Conservation (phyloP, 2,113 vertebrate species). For the Pomatorhinus ruficollis region DNA sequence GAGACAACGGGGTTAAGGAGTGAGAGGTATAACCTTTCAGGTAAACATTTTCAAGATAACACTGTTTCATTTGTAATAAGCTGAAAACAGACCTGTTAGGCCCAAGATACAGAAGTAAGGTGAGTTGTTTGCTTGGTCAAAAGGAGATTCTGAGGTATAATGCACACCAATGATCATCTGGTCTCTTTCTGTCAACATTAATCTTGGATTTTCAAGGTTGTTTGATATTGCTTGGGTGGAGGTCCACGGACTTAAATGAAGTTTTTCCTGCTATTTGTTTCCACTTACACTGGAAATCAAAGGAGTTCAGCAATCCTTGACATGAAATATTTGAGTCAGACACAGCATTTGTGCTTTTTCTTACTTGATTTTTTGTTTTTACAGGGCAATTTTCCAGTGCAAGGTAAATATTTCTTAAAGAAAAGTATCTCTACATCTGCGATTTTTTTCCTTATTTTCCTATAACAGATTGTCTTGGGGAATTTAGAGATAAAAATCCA, state of each 20-base stretch:
- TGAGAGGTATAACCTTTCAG: background rate
- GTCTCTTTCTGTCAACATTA: background rate
- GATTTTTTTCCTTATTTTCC: background rate
- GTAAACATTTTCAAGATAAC: background rate
- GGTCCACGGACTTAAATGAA: background rate
- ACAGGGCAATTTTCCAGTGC: background rate
- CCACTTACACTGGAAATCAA: background rate
- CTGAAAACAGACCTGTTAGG: background rate
- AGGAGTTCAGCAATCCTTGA: background rate
- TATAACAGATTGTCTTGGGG: background rate
- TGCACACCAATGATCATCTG: background rate
- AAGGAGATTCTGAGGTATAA: background rate
- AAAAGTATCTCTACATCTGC: background rate
- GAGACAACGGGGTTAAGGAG: background rate
- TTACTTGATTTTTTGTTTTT: background rate
- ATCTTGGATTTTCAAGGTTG: background rate
- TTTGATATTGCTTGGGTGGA: background rate
- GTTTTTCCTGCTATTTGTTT: background rate
- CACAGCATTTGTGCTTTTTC: background rate
- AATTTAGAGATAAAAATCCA: background rate
- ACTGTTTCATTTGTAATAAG: background rate
- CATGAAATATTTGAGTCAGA: background rate
- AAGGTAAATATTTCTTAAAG: background rate
- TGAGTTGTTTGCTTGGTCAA: background rate
- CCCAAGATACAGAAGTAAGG: background rate